Conservation (phyloP, 1,140 invertebrate species). For the Cydia splendana region DNA sequence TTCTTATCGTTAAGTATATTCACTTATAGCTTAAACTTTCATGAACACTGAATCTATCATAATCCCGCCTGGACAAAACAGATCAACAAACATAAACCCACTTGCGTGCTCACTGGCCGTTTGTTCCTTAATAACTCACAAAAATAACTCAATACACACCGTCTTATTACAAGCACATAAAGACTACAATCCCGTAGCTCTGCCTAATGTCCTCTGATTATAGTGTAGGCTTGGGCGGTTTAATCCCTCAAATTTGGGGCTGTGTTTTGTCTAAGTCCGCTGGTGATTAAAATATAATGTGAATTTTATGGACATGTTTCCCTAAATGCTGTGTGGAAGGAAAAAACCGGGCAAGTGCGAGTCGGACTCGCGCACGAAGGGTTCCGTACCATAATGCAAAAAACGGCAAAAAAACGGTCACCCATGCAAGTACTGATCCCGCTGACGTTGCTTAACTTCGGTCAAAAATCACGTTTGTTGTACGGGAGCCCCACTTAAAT, state of each 20-base stretch:
- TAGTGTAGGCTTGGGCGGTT: not conserved
- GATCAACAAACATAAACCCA: conserved; percentile 3
- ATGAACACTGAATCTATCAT: not conserved
- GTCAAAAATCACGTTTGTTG: too few species aligned
- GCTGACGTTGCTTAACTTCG: too few species aligned
- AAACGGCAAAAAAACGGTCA: too few species aligned
- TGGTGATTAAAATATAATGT: not conserved
- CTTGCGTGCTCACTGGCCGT: not conserved
- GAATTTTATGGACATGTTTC: not conserved
- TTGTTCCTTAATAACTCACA: not conserved
- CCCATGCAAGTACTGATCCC: too few species aligned
- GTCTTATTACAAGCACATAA: not conserved
- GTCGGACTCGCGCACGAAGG: too few species aligned
- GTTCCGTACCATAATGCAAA: too few species aligned
- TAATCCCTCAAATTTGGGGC: not conserved
- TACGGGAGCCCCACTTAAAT: too few species aligned
- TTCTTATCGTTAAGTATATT: too few species aligned
- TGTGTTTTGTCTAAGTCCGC: not conserved
- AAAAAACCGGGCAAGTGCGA: too few species aligned
- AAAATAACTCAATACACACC: conserved; percentile 14
- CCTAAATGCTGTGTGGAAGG: too few species aligned
- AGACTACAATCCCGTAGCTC: not conserved
- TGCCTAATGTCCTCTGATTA: conserved; percentile 7
- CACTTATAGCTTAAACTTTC: too few species aligned
- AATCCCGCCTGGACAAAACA: not conserved